A percentile compares a stretch with the other conserved stretches of the same genome.
These are phyloP conservation scores for Ricordea florida DNA, from an alignment of 92 coral and sea anemone genomes.

Conservation along the genomic window DNA sequence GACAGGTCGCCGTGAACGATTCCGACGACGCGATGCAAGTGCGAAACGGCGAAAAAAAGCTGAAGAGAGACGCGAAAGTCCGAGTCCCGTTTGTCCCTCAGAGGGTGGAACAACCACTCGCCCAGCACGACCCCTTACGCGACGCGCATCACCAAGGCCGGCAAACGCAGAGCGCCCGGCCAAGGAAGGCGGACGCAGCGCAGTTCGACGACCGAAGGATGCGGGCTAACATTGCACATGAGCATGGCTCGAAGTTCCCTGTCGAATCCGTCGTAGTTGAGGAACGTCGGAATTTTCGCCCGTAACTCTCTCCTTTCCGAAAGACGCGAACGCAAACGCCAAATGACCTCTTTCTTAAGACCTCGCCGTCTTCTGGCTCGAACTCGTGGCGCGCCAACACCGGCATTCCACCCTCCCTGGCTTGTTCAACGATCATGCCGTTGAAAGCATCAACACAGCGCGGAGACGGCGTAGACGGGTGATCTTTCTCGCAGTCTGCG, in stretches of 20 bases:
- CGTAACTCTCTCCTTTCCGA: neutral
- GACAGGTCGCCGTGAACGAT: slow-evolving; percentile 3
- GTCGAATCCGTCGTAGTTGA: slow-evolving; percentile 4
- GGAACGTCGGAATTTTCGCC: neutral
- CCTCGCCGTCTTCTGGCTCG: too few species aligned
- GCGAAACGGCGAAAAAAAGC: neutral
- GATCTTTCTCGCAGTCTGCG: too few species aligned
- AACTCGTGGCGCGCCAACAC: too few species aligned
- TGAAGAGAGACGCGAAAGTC: neutral
- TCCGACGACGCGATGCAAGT: neutral
- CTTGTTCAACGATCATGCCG: too few species aligned
- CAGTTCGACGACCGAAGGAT: neutral
- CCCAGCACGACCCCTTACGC: neutral
- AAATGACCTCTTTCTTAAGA: neutral
- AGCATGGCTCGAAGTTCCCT: neutral
- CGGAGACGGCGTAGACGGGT: too few species aligned
- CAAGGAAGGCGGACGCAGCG: neutral
- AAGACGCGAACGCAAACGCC: neutral
- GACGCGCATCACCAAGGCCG: neutral
- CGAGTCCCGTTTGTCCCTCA: neutral
- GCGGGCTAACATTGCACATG: neutral
- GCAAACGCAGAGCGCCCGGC: neutral
- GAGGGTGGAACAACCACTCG: neutral
- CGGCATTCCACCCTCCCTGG: too few species aligned
- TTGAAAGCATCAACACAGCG: too few species aligned